Evolutionary conservation across 2,888 invertebrate genomes (phyloP).

Genomic region (Nymphalis urticae): DNA sequence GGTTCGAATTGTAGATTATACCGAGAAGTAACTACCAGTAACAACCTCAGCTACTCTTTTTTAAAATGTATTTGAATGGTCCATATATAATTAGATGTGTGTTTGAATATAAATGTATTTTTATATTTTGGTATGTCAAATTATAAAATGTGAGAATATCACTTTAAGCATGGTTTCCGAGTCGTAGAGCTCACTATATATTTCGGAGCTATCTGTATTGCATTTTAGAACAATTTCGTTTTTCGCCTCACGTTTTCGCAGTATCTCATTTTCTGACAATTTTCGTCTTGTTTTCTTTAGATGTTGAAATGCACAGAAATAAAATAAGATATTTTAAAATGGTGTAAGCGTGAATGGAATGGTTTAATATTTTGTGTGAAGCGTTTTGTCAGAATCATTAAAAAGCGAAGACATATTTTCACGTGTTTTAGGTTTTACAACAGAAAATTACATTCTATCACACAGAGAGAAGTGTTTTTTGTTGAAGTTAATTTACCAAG

Average conservation of each 20-base stretch:
- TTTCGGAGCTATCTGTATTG: constrained; percentile 8
- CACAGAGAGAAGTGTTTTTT: not conserved
- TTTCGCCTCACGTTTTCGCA: constrained; percentile 21
- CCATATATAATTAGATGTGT: too few relatives aligned
- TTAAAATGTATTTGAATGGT: too few relatives aligned
- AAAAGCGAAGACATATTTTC: constrained; percentile 11
- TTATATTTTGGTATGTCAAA: too few relatives aligned
- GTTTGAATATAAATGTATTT: too few relatives aligned
- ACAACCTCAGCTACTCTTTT: too few relatives aligned
- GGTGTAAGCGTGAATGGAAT: constrained; percentile 22
- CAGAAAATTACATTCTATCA: constrained; percentile 4
- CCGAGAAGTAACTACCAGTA: too few relatives aligned
- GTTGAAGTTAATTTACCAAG: not conserved
- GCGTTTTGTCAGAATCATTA: too few relatives aligned
- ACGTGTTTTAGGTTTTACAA: constrained; percentile 15
- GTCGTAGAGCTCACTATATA: not conserved
- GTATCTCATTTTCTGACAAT: constrained; percentile 26
- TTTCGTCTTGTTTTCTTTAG: constrained; percentile 20
- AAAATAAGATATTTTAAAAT: constrained; percentile 17
- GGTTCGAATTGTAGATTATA: too few relatives aligned
- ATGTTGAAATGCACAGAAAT: constrained; percentile 27
- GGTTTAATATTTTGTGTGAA: constrained; percentile 15
- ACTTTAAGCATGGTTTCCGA: not conserved
- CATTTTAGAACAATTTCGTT: constrained; percentile 23
- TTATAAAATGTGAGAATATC: not conserved